Percentiles rank a stretch among this genome's conserved stretches.
These are phyloP conservation scores for Meghimatium bilineatum DNA, from an alignment of 2,888 invertebrate genomes.

Conservation along the genomic window DNA sequence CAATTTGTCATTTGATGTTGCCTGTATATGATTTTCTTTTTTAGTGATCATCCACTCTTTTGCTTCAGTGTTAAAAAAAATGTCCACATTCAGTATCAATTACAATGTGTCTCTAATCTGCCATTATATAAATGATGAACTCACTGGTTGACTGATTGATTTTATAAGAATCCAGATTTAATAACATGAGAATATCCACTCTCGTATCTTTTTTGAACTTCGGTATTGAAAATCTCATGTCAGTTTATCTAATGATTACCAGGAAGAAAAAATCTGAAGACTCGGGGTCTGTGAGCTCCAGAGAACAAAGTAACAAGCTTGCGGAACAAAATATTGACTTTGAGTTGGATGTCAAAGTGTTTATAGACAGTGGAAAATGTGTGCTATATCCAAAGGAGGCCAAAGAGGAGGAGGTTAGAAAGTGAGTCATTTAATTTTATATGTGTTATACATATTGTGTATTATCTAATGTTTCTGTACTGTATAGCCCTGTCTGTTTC, in stretches of 20 bases:
- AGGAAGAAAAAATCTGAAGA: conserved; percentile 42
- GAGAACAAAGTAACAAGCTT: conserved; percentile 50
- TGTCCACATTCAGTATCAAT: no score
- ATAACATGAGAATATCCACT: neutral
- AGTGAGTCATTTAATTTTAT: conserved; percentile 50
- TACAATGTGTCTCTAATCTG: no score
- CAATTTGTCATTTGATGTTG: no score
- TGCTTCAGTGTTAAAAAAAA: no score
- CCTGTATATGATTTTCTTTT: no score
- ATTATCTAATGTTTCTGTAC: no score
- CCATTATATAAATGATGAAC: no score
- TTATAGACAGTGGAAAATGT: conserved; percentile 97
- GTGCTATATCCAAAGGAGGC: conserved; percentile 88
- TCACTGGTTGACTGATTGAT: no score
- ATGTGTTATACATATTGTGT: no score
- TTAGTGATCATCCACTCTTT: no score
- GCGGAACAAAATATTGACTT: conserved; percentile 89
- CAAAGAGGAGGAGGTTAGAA: conserved; percentile 66
- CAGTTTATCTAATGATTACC: neutral
- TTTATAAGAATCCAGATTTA: neutral
- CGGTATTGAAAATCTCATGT: neutral
- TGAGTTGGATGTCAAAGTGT: conserved; percentile 95
- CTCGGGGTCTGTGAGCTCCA: conserved; percentile 29
- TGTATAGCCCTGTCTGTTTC: no score
- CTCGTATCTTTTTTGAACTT: neutral